These are phyloP conservation scores for Aspidiotus rigidus DNA, from an alignment of 2,888 invertebrate species.

Conservation along the genomic window DNA sequence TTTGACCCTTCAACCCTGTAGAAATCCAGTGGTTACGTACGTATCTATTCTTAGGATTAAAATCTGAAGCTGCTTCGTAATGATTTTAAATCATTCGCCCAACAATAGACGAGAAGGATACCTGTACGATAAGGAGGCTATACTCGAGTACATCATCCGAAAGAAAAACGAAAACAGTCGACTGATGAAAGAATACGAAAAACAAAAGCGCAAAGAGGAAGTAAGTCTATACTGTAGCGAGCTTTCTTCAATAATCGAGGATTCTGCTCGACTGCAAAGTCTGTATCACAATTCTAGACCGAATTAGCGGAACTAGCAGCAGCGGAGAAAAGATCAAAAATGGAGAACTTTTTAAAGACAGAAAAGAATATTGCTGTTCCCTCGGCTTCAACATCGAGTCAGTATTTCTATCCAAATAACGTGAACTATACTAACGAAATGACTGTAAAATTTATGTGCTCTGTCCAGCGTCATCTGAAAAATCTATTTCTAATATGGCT, in stretches of 20 bases:
- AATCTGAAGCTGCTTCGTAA: too few relatives aligned
- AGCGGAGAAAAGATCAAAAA: constrained; percentile 63
- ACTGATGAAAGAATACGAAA: constrained; percentile 85
- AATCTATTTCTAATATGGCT: constrained; percentile 63
- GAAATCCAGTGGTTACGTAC: constrained; percentile 80
- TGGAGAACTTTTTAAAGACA: constrained; percentile 70
- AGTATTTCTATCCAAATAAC: not conserved
- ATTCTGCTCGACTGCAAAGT: not conserved
- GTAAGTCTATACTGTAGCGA: constrained; percentile 40
- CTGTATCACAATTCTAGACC: not conserved
- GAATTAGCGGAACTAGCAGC: constrained; percentile 60
- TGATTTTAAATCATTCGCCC: constrained; percentile 34
- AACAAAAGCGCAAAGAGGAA: constrained; percentile 67
- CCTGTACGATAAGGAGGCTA: constrained; percentile 93
- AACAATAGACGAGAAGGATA: constrained; percentile 66
- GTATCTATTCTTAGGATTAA: constrained; percentile 39
- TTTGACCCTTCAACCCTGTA: constrained; percentile 90
- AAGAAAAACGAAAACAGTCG: constrained; percentile 86
- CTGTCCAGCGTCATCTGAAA: not conserved
- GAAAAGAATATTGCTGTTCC: constrained; percentile 64
- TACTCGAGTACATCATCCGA: constrained; percentile 85
- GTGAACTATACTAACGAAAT: too few relatives aligned
- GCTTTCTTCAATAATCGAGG: not conserved
- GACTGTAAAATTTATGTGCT: not conserved
- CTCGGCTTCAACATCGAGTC: constrained; percentile 43